Base-by-base conservation (phyloP, 2,888 invertebrate species). In the Mesodorylaimus sp. region DNA sequence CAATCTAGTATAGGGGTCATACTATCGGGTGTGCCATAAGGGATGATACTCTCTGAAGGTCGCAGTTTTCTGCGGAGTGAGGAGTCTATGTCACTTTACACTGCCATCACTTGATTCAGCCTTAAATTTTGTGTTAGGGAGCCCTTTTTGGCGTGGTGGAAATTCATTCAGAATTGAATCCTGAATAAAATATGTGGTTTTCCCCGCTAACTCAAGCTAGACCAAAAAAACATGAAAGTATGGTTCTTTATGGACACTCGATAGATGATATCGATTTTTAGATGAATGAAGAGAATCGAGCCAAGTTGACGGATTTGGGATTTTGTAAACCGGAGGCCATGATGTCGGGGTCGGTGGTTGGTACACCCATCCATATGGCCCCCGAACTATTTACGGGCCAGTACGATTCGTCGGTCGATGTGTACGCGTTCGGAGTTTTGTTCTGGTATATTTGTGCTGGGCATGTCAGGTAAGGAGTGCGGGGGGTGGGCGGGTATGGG, bases 321-420 rank as follows among this genome's bases (percentile, higher is more conserved):
- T 87, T 87, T 72, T 86, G 85, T 63, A 82, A 85, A 54, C 83
- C 83, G 1, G 83, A 82, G 64, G 83, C 85, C 1, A 83, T 86
- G 75, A 81, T 87, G 77, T 83, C 82, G 0, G 85, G 85, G 1
- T 84, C 83, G 54, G 78, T 86, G 53, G 86, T 86, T 25, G 56
- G 70, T n/a, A 69, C 70, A 3, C 87, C 86, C 0, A 81, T 84
- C 52, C 86, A 87, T 67, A 86, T 87, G 86, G 85, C 86, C 13
- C 87, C 87, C 0, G 86, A 87, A 66, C 72, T 87, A 47, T 74
- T 85, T 52, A 77, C 77, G 16, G 83, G 84, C 36, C n/a, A 27
- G 0, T 86, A 86, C 61, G 81, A 83, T 63, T 79, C 79, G 53
- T 78, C 78, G 53, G 85, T 87, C 7, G 86, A 87, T 61, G 81